A percentile compares a stretch with the other conserved stretches of the same genome.
Conservation (phyloP, 1,140 invertebrate genomes). For the Nixonia krombeini region DNA sequence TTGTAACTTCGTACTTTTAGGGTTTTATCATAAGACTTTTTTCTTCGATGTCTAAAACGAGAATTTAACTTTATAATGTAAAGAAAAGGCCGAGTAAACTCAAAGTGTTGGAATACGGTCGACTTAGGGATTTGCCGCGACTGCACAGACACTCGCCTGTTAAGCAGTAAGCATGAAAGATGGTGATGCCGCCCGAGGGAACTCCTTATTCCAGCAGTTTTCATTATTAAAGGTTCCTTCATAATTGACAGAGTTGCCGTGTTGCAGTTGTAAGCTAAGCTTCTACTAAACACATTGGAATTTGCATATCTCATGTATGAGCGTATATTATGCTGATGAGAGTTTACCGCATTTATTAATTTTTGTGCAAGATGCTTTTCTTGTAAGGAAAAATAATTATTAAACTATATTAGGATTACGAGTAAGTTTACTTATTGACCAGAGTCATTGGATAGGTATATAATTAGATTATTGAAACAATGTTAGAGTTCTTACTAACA, state of each 20-base stretch:
- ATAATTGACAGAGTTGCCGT: slow-evolving; percentile 57
- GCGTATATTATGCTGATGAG: slow-evolving; percentile 36
- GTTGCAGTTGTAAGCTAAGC: slow-evolving; percentile 45
- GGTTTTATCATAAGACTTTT: too few species aligned
- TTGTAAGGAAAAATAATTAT: neutral
- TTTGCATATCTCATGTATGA: slow-evolving; percentile 42
- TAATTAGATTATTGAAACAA: too few species aligned
- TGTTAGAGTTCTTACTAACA: too few species aligned
- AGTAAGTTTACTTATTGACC: too few species aligned
- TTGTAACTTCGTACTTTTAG: too few species aligned
- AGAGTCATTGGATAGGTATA: too few species aligned
- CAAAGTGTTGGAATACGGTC: slow-evolving; percentile 52
- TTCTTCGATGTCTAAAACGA: slow-evolving; percentile 5
- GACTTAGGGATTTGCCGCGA: slow-evolving; percentile 45
- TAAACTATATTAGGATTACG: too few species aligned
- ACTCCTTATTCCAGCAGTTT: slow-evolving; percentile 59
- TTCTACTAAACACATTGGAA: slow-evolving; percentile 38
- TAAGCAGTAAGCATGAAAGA: slow-evolving; percentile 68
- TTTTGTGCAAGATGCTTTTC: neutral
- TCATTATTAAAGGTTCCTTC: slow-evolving; percentile 64
- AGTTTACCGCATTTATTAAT: slow-evolving; percentile 32
- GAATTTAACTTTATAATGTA: slow-evolving; percentile 44
- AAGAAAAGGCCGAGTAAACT: slow-evolving; percentile 57
- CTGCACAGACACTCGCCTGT: slow-evolving; percentile 49
- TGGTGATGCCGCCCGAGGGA: slow-evolving; percentile 66